Base-by-base conservation (phyloP, 2,113 vertebrate genomes). In the Clinocottus analis region DNA sequence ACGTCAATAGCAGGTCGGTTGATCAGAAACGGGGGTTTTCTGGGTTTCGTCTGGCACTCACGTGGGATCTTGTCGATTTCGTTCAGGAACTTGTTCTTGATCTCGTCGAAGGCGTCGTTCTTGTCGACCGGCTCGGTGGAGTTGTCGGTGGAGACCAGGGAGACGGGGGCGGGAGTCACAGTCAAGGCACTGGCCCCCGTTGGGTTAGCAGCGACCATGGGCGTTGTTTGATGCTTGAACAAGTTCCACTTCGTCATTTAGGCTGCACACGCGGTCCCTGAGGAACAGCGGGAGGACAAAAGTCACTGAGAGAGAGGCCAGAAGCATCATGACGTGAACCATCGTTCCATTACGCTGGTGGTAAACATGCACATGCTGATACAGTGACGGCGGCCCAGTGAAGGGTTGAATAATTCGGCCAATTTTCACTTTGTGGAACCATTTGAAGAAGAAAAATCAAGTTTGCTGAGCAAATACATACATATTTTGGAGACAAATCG, bases 31-130 rank as follows among this genome's bases (percentile, higher is more conserved):
- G 59, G 64, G n/a, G n/a, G n/a, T n/a, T n/a, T n/a, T 85, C 61
- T 35, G 60, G 62, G 13, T 67, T 72, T 55, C 59, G 58, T 59
- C 31, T 7, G 33, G 37, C 67, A 97, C 97, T 98, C 93, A 99
- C 97, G 0, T 85, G 97, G 97, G 78, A 99, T 97, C 91, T 96
- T 97, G 89, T 96, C 96, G 72, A 99, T 96, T 92, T 98, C 96
- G 0, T 98, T 98, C 89, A 98, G 96, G 85, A 99, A 97, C 90
- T 97, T 97, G 74, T 98, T 97, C 90, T 95, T 97, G 84, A 98
- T 90, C 80, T 96, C 94, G 65, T 96, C 94, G 4, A 98, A 96
- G 90, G 94, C 87, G 82, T 98, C 96, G 58, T 96, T 96, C 91
- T 95, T 95, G 92, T 87, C 94, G 90, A 95, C 94, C 0, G 93